Evolutionary conservation across 2,888 invertebrate species (phyloP), one percentile per base, ranked within the genome.

Genomic region (Sinohyriopsis cumingii): DNA sequence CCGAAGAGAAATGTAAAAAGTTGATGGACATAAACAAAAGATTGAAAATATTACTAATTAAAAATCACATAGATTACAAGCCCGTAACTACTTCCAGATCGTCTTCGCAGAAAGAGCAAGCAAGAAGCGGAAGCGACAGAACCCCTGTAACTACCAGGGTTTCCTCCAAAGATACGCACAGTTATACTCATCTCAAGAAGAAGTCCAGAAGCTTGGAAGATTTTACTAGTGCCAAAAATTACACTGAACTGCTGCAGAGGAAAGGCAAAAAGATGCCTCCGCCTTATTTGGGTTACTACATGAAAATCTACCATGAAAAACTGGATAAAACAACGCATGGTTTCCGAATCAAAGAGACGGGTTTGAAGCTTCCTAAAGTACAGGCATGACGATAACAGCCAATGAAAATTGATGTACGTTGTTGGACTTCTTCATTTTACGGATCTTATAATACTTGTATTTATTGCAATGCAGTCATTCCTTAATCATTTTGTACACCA

Each of bases 41-140:
- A 22, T 59, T 75, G 18, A 59, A 75, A 54, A 59, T 75, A 68
- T 62, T 77, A 25, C 61, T 77, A 19, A n/a, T 75, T 3, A 75
- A 73, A 56, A 73, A 77, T 55, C 71, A 73, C 25, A 75, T 77
- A 20, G 77, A 77, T 68, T 75, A 75, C 6, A 77, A 77, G 59
- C 55, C 73, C 9, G 77, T 77, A 1, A 75, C 75, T 5, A 75
- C 75, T 70, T 75, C 75, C 57, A 77, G 73, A 15, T 55, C 19
- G 20, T 12, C 45, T n/a, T 15, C 55, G 28, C 22, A 53, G 65
- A 53, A 59, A 65, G 22, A 7, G 19, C 9, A 65, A 33, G 22
- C 25, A 57, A 20, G 65, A 59, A 15, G 12, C 22, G 25, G 25
- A 55, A 18, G 28, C 12, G 54, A 65, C 12, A 59, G 62, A 60